Percentiles rank a stretch among this genome's conserved stretches.
Evolutionary conservation across 2,888 invertebrate species (phyloP).

Genomic region (Habrosyne pyritoides): DNA sequence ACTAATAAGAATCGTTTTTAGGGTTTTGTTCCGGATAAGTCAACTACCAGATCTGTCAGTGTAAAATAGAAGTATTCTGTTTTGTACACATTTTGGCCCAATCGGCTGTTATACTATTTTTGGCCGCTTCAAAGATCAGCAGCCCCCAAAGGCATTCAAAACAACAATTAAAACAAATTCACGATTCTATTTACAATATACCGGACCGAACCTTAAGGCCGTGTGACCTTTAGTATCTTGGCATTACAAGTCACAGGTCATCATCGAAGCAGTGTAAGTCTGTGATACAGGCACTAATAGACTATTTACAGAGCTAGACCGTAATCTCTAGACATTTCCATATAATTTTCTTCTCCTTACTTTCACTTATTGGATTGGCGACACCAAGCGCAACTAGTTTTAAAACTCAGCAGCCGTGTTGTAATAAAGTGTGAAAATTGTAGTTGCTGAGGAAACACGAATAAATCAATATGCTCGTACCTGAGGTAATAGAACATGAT

Average conservation of each 20-base stretch:
- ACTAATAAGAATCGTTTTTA: too few relatives aligned
- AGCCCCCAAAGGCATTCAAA: background rate
- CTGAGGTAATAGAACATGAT: background rate
- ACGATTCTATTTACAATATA: background rate
- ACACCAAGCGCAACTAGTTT: background rate
- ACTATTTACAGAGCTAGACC: background rate
- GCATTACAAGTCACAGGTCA: background rate
- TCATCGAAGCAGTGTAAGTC: background rate
- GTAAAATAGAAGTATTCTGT: too few relatives aligned
- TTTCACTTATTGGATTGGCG: conserved; percentile 1
- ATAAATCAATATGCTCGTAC: background rate
- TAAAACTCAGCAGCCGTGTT: background rate
- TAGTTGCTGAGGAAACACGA: background rate
- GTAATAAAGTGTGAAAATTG: background rate
- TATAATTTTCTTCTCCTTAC: background rate
- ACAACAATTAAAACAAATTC: background rate
- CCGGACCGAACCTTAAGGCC: background rate
- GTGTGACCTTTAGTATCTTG: background rate
- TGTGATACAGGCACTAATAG: background rate
- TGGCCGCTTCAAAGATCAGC: too few relatives aligned
- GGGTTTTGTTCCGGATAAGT: too few relatives aligned
- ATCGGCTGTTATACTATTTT: too few relatives aligned
- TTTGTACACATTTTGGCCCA: too few relatives aligned
- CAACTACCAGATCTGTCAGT: too few relatives aligned
- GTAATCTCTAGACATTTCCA: background rate